Percentiles rank a stretch among this genome's conserved stretches.
These are phyloP conservation scores for Martes martes DNA, from an alignment of 2,113 vertebrate species.

Conservation along the genomic window DNA sequence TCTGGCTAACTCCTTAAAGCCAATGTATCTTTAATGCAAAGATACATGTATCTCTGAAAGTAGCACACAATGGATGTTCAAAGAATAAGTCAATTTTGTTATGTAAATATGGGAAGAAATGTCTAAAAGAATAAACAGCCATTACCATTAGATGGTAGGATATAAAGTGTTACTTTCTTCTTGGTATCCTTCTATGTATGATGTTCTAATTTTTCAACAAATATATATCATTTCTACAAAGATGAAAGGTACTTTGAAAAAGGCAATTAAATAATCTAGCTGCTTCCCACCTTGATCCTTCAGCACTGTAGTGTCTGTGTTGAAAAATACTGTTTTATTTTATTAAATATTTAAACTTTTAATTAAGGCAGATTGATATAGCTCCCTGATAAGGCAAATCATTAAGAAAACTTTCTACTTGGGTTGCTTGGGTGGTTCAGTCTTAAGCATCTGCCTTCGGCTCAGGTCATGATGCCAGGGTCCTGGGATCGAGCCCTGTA, in stretches of 20 bases:
- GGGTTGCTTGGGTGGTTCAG: too few relatives aligned
- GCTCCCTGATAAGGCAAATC: background rate
- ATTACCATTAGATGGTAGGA: background rate
- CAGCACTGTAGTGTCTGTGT: background rate
- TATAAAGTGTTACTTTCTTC: background rate
- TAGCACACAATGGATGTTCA: background rate
- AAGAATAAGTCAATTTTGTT: background rate
- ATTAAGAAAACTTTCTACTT: background rate
- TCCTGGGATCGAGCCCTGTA: too few relatives aligned
- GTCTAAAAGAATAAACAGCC: background rate
- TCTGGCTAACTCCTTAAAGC: background rate
- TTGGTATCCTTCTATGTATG: background rate
- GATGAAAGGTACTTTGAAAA: background rate
- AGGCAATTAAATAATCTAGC: background rate
- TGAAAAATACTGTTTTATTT: background rate
- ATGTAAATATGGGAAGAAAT: background rate
- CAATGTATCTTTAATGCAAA: background rate
- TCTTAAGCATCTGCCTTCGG: too few relatives aligned
- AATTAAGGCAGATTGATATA: background rate
- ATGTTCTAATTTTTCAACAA: background rate
- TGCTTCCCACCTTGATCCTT: background rate
- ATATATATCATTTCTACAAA: background rate
- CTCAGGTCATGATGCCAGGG: too few relatives aligned
- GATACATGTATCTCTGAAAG: background rate
- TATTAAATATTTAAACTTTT: background rate